phyloP scores from a whole-genome alignment of 2,888 invertebrate species.

The Keiferia lycopersicella region DNA sequence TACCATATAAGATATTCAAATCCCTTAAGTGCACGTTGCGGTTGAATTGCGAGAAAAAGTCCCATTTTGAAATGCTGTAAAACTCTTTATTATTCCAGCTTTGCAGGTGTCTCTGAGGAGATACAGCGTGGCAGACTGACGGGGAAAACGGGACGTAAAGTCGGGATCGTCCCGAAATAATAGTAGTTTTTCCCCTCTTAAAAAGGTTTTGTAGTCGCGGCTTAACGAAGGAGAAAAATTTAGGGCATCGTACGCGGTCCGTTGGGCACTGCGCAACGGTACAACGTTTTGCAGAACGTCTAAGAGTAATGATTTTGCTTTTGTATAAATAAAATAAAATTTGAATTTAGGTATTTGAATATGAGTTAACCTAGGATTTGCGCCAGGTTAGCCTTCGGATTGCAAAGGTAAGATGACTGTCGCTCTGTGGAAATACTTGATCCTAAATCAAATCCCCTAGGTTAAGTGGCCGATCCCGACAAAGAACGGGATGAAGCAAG shows the following conservation, averaged over 20 bases:
- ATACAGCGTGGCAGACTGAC: slow-evolving; percentile 63
- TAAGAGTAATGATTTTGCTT: neutral
- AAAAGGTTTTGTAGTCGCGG: slow-evolving; percentile 33
- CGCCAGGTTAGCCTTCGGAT: too few species aligned
- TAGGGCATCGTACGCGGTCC: slow-evolving; percentile 23
- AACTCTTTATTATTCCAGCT: slow-evolving; percentile 79
- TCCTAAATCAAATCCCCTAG: too few species aligned
- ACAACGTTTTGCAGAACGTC: neutral
- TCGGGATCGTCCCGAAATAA: slow-evolving; percentile 47
- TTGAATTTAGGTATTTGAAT: too few species aligned
- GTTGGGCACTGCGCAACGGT: slow-evolving; percentile 11
- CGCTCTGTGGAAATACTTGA: too few species aligned
- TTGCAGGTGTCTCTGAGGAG: slow-evolving; percentile 74
- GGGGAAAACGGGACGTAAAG: slow-evolving; percentile 42
- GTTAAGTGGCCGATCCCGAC: too few species aligned
- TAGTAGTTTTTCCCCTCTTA: slow-evolving; percentile 43
- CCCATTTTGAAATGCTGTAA: slow-evolving; percentile 77
- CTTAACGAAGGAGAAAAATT: slow-evolving; percentile 34
- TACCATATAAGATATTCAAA: slow-evolving; percentile 78
- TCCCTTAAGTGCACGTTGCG: slow-evolving; percentile 80
- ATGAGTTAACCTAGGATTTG: too few species aligned
- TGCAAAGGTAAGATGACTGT: too few species aligned
- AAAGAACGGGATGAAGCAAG: too few species aligned
- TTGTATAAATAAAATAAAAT: too few species aligned
- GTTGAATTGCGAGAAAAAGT: slow-evolving; percentile 79